Evolutionary conservation across 2,797 vertebrate species (phyloP).

Genomic region (Morelia viridis): DNA sequence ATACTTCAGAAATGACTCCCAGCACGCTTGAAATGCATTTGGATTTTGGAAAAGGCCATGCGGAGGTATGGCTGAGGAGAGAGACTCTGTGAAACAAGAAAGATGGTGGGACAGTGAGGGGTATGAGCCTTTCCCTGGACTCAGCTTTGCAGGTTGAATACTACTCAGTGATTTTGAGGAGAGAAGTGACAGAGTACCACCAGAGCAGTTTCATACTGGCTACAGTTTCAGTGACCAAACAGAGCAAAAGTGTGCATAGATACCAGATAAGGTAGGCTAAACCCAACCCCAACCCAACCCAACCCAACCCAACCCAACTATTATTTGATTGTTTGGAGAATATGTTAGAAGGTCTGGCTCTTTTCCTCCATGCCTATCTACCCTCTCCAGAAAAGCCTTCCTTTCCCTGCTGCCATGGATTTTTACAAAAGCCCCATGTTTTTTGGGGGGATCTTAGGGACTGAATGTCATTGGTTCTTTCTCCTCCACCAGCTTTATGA

Average conservation of each 20-base stretch:
- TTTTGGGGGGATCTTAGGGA: neutral
- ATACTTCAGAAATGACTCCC: neutral
- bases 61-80: neutral
- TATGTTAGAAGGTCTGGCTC: neutral
- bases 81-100: no score
- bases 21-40: neutral
- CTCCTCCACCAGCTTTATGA: neutral
- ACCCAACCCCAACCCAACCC: neutral
- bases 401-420: neutral
- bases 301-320: neutral
- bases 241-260: neutral
- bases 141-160: neutral
- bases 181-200: neutral
- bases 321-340: neutral
- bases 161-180: neutral
- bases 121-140: no score
- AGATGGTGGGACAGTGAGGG: no score
- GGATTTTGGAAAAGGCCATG: neutral
- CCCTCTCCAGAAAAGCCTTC: neutral
- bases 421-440: neutral
- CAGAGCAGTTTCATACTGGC: neutral
- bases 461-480: neutral
- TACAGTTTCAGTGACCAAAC: neutral
- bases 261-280: neutral
- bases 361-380: neutral